Evolutionary conservation across 2,888 invertebrate genomes (phyloP), one percentile per base, ranked within the genome.

Genomic region (Erebia ligea): DNA sequence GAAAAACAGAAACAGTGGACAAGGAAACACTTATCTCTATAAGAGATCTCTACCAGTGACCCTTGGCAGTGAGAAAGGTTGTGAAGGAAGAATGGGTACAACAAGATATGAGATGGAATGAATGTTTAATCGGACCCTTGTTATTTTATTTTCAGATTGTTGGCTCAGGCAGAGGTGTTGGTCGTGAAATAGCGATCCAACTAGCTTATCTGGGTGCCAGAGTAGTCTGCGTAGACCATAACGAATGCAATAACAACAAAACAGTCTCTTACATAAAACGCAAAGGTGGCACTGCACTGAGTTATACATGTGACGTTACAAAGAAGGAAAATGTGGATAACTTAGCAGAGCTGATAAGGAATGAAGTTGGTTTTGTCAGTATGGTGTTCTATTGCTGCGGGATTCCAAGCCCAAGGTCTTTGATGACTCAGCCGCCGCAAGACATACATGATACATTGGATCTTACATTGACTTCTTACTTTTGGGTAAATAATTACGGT

Each of bases 131-230:
- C n/a, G 6, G 1, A 50, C n/a, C n/a, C n/a, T 50, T 50, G 6
- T n/a, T 50, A 50, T 58, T 79, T 87, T 61, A 34, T 34, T 34
- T 34, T 0, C 79, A 95, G 95, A 91, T 96, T 13, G 94, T 96
- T 68, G 96, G 96, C n/a, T 94, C 96, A 57, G 96, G 96, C 58
- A 89, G 95, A 78, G 96, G 96, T 17, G 92, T 96, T 6, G 96
- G 96, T 0, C 91, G 94, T 70, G 95, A 95, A 81, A 85, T 96
- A 73, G 95, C 95, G 0, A 85, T 95, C 72, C 94, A 95, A 78
- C 82, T 96, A 69, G 93, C 95, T 1, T 87, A 87, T 13, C 84
- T 94, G 34, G 95, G 94, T 57, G 95, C 95, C 1, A 91, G 85
- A 63, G 94, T 96, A 1, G 93, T 96, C 1, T 95, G 96, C 74